phyloP scores from a whole-genome alignment of 2,113 vertebrate genomes.

The Brienomyrus longianalis region DNA sequence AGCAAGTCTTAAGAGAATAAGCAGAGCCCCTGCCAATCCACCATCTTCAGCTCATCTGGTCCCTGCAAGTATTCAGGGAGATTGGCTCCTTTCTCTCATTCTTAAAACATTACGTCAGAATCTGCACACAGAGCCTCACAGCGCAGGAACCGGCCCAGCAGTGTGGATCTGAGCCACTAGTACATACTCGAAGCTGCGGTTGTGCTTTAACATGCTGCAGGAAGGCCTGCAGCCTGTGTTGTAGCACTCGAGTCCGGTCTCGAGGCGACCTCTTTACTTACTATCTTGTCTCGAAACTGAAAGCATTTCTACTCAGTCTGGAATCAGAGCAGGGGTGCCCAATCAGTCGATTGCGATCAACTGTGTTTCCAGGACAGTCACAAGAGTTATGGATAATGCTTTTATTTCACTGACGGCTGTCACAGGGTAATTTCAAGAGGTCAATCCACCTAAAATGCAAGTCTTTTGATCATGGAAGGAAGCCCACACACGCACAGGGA shows the following conservation, averaged over 20 bases:
- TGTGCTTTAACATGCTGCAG: not conserved
- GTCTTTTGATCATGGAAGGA: not conserved
- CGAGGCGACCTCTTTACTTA: not conserved
- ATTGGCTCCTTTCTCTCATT: not conserved
- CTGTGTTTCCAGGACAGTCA: not conserved
- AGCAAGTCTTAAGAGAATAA: no score
- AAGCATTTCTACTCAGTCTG: not conserved
- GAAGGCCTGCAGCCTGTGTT: not conserved
- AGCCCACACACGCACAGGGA: not conserved
- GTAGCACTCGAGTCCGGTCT: not conserved
- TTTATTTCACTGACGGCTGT: not conserved
- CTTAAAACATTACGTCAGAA: not conserved
- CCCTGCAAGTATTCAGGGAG: not conserved
- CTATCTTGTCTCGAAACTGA: not conserved
- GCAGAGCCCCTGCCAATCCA: not conserved
- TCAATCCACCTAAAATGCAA: not conserved
- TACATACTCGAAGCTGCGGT: not conserved
- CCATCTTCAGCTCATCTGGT: not conserved
- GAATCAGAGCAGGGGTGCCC: not conserved
- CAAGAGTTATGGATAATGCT: not conserved
- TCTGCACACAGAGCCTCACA: not conserved
- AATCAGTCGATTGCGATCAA: not conserved
- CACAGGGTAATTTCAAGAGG: not conserved
- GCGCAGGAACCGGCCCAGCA: not conserved
- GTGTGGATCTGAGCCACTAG: not conserved